Percentiles rank a stretch among this genome's conserved stretches.
These are phyloP conservation scores for Anableps anableps DNA, from an alignment of 2,797 vertebrate genomes.

Conservation along the genomic window DNA sequence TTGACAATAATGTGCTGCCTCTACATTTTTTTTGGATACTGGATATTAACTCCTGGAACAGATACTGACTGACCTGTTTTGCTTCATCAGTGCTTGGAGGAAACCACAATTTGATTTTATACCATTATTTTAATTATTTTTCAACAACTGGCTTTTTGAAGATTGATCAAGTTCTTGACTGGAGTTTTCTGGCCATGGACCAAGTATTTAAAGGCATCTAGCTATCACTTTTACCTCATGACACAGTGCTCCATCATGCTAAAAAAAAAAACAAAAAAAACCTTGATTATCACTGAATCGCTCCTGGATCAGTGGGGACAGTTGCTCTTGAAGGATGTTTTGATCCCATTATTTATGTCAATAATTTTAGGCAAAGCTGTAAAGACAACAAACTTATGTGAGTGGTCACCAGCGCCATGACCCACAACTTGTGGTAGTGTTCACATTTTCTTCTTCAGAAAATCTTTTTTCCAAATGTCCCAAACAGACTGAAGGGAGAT, in stretches of 20 bases:
- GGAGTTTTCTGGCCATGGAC: not conserved
- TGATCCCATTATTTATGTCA: not conserved
- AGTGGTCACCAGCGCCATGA: not conserved
- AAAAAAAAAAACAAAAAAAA: not conserved
- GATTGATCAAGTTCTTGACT: not conserved
- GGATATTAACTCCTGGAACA: not conserved
- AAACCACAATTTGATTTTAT: not conserved
- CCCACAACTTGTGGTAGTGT: too few relatives aligned
- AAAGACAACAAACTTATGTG: too few relatives aligned
- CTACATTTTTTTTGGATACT: not conserved
- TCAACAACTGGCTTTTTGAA: not conserved
- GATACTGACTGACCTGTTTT: not conserved
- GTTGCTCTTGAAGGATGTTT: not conserved
- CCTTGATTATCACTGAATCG: not conserved
- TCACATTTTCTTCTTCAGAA: too few relatives aligned
- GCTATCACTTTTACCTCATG: not conserved
- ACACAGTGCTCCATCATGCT: not conserved
- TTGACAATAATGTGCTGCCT: too few relatives aligned
- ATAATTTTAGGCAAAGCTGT: not conserved
- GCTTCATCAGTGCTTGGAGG: not conserved
- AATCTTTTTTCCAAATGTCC: too few relatives aligned
- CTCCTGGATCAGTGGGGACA: not conserved
- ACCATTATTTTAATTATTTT: not conserved
- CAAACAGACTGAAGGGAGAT: too few relatives aligned
- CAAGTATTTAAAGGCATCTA: not conserved